A percentile compares a stretch with the other conserved stretches of the same genome.
phyloP scores from a whole-genome alignment of 2,888 invertebrate species.

The Cephus sareptanus region DNA sequence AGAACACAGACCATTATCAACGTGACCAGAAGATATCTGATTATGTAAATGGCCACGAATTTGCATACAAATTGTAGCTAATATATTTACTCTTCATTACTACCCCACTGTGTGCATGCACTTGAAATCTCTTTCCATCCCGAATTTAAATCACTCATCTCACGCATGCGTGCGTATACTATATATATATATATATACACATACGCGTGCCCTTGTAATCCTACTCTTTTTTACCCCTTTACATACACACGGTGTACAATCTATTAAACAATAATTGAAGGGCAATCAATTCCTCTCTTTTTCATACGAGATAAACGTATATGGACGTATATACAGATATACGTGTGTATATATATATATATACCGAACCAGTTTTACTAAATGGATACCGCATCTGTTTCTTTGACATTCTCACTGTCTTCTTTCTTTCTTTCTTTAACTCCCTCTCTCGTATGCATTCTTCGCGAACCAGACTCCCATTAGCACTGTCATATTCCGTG shows the following conservation, averaged over 20 bases:
- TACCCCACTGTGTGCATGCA: background rate
- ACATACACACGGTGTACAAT: constrained; percentile 34
- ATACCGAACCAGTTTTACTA: background rate
- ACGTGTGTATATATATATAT: background rate
- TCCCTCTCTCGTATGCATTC: background rate
- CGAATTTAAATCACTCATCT: constrained; percentile 4
- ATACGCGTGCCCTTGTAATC: background rate
- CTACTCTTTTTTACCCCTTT: background rate
- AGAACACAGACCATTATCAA: constrained; percentile 15
- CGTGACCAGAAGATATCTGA: constrained; percentile 21
- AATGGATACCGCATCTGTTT: background rate
- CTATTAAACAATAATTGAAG: constrained; percentile 28
- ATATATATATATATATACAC: no score
- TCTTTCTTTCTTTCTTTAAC: background rate
- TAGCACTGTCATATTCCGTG: background rate
- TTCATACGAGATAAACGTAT: background rate
- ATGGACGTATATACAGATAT: background rate
- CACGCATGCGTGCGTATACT: background rate
- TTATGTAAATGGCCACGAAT: constrained; percentile 20
- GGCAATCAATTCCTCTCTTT: background rate
- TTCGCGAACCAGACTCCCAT: background rate
- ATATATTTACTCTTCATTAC: constrained; percentile 18
- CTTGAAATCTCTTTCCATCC: background rate
- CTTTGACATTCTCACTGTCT: background rate
- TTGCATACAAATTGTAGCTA: constrained; percentile 23